Evolutionary conservation across 1,140 invertebrate species (phyloP).

Genomic region (Panagrolaimus sp.): DNA sequence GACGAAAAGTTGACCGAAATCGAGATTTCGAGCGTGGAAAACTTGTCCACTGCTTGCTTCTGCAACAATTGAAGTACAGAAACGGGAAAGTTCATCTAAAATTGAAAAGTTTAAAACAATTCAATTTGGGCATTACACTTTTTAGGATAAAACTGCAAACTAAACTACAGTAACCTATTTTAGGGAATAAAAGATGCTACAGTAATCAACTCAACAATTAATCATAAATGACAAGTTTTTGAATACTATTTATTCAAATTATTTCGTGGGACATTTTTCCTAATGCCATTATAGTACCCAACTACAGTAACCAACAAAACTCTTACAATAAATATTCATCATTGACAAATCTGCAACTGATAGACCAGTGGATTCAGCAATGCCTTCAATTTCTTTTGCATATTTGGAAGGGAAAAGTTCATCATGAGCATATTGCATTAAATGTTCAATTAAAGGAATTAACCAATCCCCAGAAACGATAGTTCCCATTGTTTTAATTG

Average conservation of each 20-base stretch:
- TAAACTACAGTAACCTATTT: too few relatives aligned
- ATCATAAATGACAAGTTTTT: too few relatives aligned
- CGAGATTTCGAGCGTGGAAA: conserved; percentile 65
- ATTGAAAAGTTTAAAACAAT: conserved; percentile 32
- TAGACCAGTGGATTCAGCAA: conserved; percentile 24
- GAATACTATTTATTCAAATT: too few relatives aligned
- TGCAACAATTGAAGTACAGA: conserved; percentile 66
- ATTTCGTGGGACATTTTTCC: too few relatives aligned
- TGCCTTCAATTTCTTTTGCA: conserved; percentile 26
- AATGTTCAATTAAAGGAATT: conserved; percentile 20
- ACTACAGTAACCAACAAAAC: not conserved
- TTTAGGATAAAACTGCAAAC: too few relatives aligned
- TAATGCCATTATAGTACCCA: not conserved
- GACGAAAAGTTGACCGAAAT: conserved; percentile 67
- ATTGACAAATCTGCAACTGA: conserved; percentile 26
- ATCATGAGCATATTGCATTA: conserved; percentile 2
- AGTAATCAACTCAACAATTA: too few relatives aligned
- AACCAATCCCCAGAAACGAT: conserved; percentile 23
- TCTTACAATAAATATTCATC: conserved; percentile 27
- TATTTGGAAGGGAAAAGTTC: conserved; percentile 26
- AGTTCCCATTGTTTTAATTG: not conserved
- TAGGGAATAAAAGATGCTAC: too few relatives aligned
- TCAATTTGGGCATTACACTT: not conserved
- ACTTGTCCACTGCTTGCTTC: conserved; percentile 60
- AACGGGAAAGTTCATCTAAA: conserved; percentile 65